Base-by-base conservation (phyloP, 2,888 invertebrate genomes). In the Lagria hirta region DNA sequence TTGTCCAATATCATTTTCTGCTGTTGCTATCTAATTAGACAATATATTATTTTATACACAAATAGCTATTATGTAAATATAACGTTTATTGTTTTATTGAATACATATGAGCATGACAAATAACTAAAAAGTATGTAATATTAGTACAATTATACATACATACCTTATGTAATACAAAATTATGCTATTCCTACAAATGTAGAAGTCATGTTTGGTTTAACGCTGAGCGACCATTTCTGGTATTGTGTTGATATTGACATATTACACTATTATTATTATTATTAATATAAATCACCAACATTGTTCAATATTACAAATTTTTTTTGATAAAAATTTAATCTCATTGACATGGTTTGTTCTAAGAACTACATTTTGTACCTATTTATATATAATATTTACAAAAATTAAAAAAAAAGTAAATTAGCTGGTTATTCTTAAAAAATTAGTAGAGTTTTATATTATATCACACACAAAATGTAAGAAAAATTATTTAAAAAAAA, bases 61-160 rank as follows among this genome's bases (percentile, higher is more conserved):
- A 11, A 10, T 12, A 26, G 11, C 1, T 14, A 22, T 48, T 60
- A 60, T 58, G 57, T 57, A 61, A 61, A 61, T 61, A 61, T 61
- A 61, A 60, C 61, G 57, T 60, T 61, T 61, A 61, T 57, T 61
- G 51, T 49, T 58, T 59, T 57, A 57, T 47, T 57, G 57, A 52
- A 54, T 60, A 60, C 55, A 60, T 55, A 55, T 59, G 58, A 59
- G 56, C 55, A 51, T 52, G 40, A 55, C 54, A 58, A 49, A 18
- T 36, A 42, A 54, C 48, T 51, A 56, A 57, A 55, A 57, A 54
- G 43, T 42, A 55, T n/a, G n/a, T 50, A 49, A 34, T 49, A 57
- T 54, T 57, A 58, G 55, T 58, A 60, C 54, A 60, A 55, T 59
- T 60, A 55, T 58, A 59, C 57, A 57, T 60, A 58, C 56, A 54